Evolutionary conservation across 2,888 invertebrate species (phyloP).

Genomic region (Pachycephus smyrnensis): DNA sequence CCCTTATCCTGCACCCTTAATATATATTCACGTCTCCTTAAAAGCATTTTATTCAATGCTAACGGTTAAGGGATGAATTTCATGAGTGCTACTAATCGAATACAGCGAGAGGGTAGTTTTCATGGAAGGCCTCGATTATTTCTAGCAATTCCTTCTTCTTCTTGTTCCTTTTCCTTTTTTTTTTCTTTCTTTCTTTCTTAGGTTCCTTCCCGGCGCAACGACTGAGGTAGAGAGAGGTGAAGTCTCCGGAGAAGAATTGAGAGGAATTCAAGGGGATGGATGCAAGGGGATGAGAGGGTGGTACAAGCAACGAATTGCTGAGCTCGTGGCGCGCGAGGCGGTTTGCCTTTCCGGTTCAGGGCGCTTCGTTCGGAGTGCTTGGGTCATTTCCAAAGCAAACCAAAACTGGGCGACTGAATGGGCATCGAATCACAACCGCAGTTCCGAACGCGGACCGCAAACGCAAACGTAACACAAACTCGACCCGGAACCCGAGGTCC

Average conservation of each 20-base stretch:
- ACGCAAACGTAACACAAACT: conserved; percentile 57
- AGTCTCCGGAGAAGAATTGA: conserved; percentile 18
- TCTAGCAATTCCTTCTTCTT: not conserved
- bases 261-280: conserved; percentile 18
- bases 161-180: not conserved
- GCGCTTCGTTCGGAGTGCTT: conserved; percentile 53
- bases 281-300: conserved; percentile 16
- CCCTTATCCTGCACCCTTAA: not conserved
- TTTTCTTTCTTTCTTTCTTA: conserved; percentile 24
- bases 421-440: conserved; percentile 61
- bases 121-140: not conserved
- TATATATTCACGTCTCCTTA: not conserved
- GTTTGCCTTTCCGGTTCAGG: conserved; percentile 57
- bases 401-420: conserved; percentile 60
- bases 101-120: not conserved
- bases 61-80: not conserved
- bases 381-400: conserved; percentile 64
- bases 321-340: conserved; percentile 24
- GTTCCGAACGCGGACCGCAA: conserved; percentile 48
- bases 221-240: not conserved
- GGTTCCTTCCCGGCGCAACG: conserved; percentile 32
- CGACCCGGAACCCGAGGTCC: conserved; percentile 43
- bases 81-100: not conserved
- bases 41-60: not conserved
- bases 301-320: conserved; percentile 1